A percentile compares a stretch with the other conserved stretches of the same genome.
phyloP scores from a whole-genome alignment of 35 echinoderm and acorn worm species.

The Hemicentrotus pulcherrimus region DNA sequence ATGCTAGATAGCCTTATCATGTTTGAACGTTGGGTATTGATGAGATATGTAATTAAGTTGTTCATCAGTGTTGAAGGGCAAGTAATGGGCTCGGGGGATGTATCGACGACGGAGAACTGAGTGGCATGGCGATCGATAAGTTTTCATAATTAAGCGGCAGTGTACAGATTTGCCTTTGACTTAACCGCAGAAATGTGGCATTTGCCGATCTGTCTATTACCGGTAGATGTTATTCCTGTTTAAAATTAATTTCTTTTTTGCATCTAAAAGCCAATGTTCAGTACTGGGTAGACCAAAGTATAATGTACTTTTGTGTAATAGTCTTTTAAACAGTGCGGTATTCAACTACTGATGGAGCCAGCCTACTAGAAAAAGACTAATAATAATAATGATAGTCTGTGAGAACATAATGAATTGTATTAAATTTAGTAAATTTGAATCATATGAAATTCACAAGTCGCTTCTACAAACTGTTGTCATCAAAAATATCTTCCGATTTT shows the following conservation, averaged over 20 bases:
- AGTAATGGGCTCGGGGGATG: neutral
- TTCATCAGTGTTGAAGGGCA: neutral
- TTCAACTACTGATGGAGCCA: no score
- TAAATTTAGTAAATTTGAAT: no score
- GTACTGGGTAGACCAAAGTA: neutral
- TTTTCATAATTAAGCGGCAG: conserved; percentile 12
- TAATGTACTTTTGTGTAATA: no score
- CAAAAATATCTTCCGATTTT: no score
- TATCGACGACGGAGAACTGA: neutral
- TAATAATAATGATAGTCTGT: no score
- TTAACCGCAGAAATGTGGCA: neutral
- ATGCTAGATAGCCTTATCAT: neutral
- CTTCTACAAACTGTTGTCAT: no score
- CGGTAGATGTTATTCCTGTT: neutral
- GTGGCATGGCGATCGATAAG: neutral
- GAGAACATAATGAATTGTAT: no score
- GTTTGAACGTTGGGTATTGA: neutral
- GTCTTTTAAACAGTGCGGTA: no score
- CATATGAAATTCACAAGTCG: no score
- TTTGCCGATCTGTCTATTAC: neutral
- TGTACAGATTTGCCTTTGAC: conserved; percentile 2
- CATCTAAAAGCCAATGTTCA: neutral
- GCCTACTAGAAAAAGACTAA: no score
- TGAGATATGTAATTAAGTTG: conserved; percentile 8
- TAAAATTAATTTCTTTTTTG: neutral